Evolutionary conservation across 2,797 vertebrate species (phyloP), one percentile per base, ranked within the genome.

Genomic region (Anguilla pacifica): DNA sequence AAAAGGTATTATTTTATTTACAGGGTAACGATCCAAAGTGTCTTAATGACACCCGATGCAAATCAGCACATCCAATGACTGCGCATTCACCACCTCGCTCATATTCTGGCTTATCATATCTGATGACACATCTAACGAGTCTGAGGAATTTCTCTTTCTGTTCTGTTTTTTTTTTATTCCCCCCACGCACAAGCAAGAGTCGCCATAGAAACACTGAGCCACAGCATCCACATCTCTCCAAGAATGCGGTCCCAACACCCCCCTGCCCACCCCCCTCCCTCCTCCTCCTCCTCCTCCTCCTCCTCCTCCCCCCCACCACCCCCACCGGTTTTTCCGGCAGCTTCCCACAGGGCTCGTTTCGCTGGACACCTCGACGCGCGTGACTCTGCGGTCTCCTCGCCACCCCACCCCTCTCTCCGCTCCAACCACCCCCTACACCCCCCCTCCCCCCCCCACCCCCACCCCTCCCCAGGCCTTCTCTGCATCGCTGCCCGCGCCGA

Each of bases 201-300:
- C 77, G 22, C 77, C 77, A 81, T 81, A 81, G 77, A 81, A 81
- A 81, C 39, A 5, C 77, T 81, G 43, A 25, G 43, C 77, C 77
- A 81, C 15, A 81, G 39, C 77, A 25, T 25, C 19, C 19, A 81
- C 77, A 49, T 49, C 77, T 81, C 43, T 81, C 77, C 74, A 43
- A 79, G 35, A 22, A 79, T 22, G 74, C 17, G 35, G 13, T 22
- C 9, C 6, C 74, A 28, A 3, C 57, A 3, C 13, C 19, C 19
- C 11, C 13, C 61, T 5, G 6, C 6, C 22, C 7, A n/a, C 5
- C 22, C 25, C 22, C 22, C 22, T 43, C 72, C 10, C 6, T 35
- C 22, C 77, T 35, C 10, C 6, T 35, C 19, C 19, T 3, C 13
- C 61, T 4, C 13, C 6, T 4, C 25, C 22, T 4, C 25, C 22